Conservation (phyloP, 2,113 vertebrate species). For the Zootoca vivipara region DNA sequence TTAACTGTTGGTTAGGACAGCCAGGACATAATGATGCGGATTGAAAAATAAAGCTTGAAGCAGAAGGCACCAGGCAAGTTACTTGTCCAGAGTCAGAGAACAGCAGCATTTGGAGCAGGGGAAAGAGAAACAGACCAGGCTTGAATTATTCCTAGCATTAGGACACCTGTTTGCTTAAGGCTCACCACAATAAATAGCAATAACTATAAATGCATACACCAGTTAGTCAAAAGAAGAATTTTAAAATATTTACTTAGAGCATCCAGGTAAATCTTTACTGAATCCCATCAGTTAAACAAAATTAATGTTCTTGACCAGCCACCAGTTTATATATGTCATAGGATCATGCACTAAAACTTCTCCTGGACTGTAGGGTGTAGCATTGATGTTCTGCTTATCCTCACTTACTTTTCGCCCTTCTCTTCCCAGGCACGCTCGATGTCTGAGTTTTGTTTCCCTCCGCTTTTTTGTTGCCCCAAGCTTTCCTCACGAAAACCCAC, state of each 20-base stretch:
- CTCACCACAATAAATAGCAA: neutral
- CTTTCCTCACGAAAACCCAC: too few species aligned
- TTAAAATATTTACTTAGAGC: neutral
- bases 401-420: too few species aligned
- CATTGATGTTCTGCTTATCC: neutral
- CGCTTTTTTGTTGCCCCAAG: too few species aligned
- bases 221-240: neutral
- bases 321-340: neutral
- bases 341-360: neutral
- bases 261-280: neutral
- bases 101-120: neutral
- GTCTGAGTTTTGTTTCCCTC: too few species aligned
- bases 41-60: neutral
- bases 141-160: neutral
- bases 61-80: neutral
- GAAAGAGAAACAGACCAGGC: neutral
- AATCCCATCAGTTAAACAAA: neutral
- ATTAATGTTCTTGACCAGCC: neutral
- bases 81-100: neutral
- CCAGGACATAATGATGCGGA: conserved; percentile 33
- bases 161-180: neutral
- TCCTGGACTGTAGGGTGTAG: neutral
- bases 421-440: too few species aligned
- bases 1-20: conserved; percentile 29
- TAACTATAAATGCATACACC: neutral